These are phyloP conservation scores for Hafferia zeledoni DNA, from an alignment of 2,797 vertebrate genomes.

Conservation along the genomic window DNA sequence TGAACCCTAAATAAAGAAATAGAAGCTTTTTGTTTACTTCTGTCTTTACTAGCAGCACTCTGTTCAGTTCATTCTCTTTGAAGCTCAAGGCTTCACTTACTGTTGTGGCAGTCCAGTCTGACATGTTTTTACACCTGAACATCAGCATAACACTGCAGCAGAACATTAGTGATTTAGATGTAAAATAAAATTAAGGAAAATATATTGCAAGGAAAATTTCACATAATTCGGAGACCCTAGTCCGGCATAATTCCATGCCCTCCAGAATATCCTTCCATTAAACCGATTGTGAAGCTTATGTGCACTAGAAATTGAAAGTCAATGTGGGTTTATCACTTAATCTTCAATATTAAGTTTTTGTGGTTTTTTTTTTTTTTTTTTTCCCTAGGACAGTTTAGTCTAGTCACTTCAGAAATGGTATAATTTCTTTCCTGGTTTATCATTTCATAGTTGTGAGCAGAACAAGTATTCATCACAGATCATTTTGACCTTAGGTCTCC, in stretches of 20 bases:
- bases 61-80: neutral
- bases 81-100: neutral
- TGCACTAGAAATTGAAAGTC: constrained; percentile 32
- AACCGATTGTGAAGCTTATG: constrained; percentile 44
- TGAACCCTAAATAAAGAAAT: neutral
- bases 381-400: neutral
- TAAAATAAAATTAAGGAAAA: neutral
- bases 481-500: constrained; percentile 16
- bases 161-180: neutral
- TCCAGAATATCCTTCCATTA: constrained; percentile 56
- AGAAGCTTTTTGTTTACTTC: neutral
- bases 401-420: constrained; percentile 26
- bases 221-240: neutral
- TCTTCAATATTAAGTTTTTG: constrained; percentile 19
- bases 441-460: constrained; percentile 17
- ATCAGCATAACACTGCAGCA: neutral
- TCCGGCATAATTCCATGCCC: constrained; percentile 16
- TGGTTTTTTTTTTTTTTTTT: neutral
- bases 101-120: neutral
- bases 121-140: neutral
- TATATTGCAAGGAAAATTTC: neutral
- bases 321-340: constrained; percentile 49
- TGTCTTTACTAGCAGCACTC: neutral
- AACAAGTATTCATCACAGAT: neutral
- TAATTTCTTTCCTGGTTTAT: constrained; percentile 40